Evolutionary conservation across 2,888 invertebrate species (phyloP).

Genomic region (Blera fallax): DNA sequence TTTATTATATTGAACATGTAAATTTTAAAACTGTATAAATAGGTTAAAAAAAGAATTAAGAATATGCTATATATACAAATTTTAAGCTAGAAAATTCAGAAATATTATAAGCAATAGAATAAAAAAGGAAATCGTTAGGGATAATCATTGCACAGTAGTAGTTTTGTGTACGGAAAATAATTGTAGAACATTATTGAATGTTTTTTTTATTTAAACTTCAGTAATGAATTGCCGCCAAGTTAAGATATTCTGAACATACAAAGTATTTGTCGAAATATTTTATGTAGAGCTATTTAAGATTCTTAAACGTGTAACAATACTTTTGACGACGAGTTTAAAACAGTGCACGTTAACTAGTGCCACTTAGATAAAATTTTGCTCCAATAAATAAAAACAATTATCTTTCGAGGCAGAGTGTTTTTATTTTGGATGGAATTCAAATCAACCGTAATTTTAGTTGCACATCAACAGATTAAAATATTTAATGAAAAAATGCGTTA

Average conservation of each 20-base stretch:
- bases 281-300: conserved; percentile 6
- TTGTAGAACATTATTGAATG: neutral
- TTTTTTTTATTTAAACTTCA: neutral
- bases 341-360: conserved; percentile 8
- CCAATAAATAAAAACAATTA: conserved; percentile 16
- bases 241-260: neutral
- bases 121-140: conserved; percentile 11
- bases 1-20: neutral
- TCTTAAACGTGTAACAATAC: neutral
- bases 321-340: conserved; percentile 24
- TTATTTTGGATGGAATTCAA: too few relatives aligned
- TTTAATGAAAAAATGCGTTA: too few relatives aligned
- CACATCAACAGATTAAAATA: too few relatives aligned
- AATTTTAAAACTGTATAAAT: conserved; percentile 53
- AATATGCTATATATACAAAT: conserved; percentile 47
- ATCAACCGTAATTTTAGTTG: too few relatives aligned
- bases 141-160: too few relatives aligned
- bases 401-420: neutral
- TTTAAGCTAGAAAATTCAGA: conserved; percentile 52
- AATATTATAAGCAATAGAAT: conserved; percentile 61
- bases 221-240: neutral
- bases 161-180: neutral
- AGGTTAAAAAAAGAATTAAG: conserved; percentile 45
- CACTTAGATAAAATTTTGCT: conserved; percentile 11
- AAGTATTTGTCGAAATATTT: conserved; percentile 10